These are phyloP conservation scores for Suricata suricatta DNA, from an alignment of 2,113 vertebrate genomes.

Conservation along the genomic window DNA sequence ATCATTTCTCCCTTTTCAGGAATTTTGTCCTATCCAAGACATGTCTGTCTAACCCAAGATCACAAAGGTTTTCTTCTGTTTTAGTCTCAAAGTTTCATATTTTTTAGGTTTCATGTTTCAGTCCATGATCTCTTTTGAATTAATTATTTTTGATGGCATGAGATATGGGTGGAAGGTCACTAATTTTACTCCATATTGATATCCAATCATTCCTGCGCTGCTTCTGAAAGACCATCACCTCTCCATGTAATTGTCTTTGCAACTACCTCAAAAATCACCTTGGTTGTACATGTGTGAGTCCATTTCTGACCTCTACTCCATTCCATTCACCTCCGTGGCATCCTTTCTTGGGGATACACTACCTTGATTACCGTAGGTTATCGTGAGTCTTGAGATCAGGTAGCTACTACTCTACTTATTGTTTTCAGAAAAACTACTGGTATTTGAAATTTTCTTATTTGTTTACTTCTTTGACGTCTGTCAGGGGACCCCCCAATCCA, in stretches of 20 bases:
- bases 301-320: background rate
- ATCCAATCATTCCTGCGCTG: background rate
- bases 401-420: background rate
- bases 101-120: background rate
- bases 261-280: background rate
- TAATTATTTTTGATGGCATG: background rate
- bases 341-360: background rate
- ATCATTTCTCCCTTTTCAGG: background rate
- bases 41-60: background rate
- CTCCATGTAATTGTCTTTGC: background rate
- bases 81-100: background rate
- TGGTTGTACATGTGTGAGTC: background rate
- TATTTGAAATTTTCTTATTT: background rate
- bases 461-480: background rate
- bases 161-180: background rate
- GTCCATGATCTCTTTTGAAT: background rate
- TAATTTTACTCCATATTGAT: background rate
- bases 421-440: background rate
- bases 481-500: background rate
- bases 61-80: background rate
- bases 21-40: background rate
- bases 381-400: background rate
- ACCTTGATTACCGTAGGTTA: background rate
- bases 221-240: background rate
- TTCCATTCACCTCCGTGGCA: background rate